Evolutionary conservation across 2,113 vertebrate genomes (phyloP), one percentile per base, ranked within the genome.

Genomic region (Geococcyx californianus): DNA sequence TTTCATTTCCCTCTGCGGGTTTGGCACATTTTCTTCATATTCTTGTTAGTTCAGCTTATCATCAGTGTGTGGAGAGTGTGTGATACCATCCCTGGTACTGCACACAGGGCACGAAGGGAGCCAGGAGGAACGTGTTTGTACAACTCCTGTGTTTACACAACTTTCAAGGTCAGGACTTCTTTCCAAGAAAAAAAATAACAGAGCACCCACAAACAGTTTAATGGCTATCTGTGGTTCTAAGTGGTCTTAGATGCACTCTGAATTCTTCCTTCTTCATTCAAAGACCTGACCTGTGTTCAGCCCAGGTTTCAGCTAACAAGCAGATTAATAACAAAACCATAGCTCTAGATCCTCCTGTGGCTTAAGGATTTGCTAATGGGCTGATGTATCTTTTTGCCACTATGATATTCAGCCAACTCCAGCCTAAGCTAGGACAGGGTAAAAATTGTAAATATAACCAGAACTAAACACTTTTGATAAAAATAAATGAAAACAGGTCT

Each of bases 41-140:
- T 90, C 93, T 89, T 88, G 80, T 97, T 96, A 90, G 97, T 80
- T 94, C 84, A 95, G 95, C 91, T 97, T 96, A 92, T 81, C 55
- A 33, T 89, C 84, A 38, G 66, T 62, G 94, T 64, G 54, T 81
- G 93, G 92, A 94, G 76, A 86, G 87, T 1, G 3, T 85, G 70
- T n/a, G 89, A 90, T 87, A 83, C 87, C 74, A 58, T 84, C 85
- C 81, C 8, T 11, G 25, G 44, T 67, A 67, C 45, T 63, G 75
- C 59, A 16, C 1, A 3, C 20, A 42, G 87, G 87, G 77, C 62
- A 90, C n/a, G 63, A 83, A 60, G 47, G 69, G 81, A 75, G 64
- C 1, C 24, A 0, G 26, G n/a, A 52, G 31, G 87, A 81, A 28
- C 1, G 24, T 67, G 66, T 66, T 86, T 94, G 90, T 89, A 78